Evolutionary conservation across 2,888 invertebrate genomes (phyloP).

Genomic region (Elmis aenea): DNA sequence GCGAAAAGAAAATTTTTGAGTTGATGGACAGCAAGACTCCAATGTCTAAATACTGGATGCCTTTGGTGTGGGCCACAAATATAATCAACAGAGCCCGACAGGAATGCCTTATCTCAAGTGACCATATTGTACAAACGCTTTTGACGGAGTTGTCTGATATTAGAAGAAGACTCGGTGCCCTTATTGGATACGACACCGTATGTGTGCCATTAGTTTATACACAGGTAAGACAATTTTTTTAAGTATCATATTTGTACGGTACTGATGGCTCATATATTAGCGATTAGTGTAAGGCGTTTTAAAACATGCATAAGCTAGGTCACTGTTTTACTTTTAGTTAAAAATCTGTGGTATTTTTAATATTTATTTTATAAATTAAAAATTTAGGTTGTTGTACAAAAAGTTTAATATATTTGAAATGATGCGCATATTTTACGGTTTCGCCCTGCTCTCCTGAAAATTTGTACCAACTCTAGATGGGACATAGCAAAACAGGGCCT

Average conservation of each 20-base stretch:
- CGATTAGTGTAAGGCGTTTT: neutral
- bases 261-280: neutral
- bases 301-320: neutral
- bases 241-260: too few relatives aligned
- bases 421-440: too few relatives aligned
- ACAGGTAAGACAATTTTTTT: slow-evolving; percentile 62
- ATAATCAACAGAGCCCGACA: slow-evolving; percentile 83
- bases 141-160: slow-evolving; percentile 87
- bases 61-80: slow-evolving; percentile 88
- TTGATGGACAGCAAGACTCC: slow-evolving; percentile 84
- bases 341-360: too few relatives aligned
- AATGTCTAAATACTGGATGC: slow-evolving; percentile 93
- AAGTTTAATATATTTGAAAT: too few relatives aligned
- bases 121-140: slow-evolving; percentile 89
- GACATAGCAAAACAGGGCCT: too few relatives aligned
- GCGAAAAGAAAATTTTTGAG: slow-evolving; percentile 87
- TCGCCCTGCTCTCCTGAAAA: too few relatives aligned
- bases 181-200: slow-evolving; percentile 88
- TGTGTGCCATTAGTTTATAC: slow-evolving; percentile 90
- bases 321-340: too few relatives aligned
- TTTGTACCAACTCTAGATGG: too few relatives aligned
- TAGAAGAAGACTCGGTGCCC: slow-evolving; percentile 72
- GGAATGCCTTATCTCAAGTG: slow-evolving; percentile 78
- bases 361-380: too few relatives aligned
- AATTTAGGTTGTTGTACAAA: too few relatives aligned